Percentiles rank a stretch among this genome's conserved stretches.
Evolutionary conservation across 2,797 vertebrate species (phyloP).

Genomic region (Gymnocypris eckloni): DNA sequence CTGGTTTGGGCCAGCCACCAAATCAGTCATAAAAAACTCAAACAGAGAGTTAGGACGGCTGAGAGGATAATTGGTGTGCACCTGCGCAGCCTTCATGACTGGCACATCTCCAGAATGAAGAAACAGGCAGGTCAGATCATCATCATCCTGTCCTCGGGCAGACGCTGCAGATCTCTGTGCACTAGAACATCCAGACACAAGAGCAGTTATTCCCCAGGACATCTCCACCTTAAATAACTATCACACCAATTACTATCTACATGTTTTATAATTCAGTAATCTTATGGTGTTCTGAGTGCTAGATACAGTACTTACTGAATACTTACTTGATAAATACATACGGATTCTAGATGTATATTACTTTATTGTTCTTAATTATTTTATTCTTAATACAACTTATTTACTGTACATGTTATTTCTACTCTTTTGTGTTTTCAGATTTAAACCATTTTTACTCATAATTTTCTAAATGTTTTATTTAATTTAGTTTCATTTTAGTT

Average conservation of each 20-base stretch:
- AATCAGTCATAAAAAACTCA: not conserved
- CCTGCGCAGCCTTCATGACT: too few relatives aligned
- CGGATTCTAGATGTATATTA: not conserved
- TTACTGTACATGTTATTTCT: not conserved
- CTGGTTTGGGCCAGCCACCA: not conserved
- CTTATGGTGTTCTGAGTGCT: not conserved
- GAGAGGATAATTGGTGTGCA: not conserved
- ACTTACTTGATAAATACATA: too few relatives aligned
- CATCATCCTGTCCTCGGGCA: too few relatives aligned
- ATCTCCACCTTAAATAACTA: not conserved
- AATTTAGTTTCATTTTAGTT: not conserved
- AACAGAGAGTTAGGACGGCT: not conserved
- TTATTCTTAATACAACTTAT: not conserved
- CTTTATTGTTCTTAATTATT: not conserved
- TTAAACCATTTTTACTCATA: not conserved
- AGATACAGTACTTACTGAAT: not conserved
- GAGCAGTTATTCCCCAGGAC: not conserved
- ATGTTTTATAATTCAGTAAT: not conserved
- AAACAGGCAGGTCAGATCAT: too few relatives aligned
- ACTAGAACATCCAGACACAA: not conserved
- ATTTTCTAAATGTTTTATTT: too few relatives aligned
- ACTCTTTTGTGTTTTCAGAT: not conserved
- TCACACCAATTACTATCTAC: not conserved
- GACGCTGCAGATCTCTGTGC: too few relatives aligned
- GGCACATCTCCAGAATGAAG: too few relatives aligned